phyloP scores from a whole-genome alignment of 2,888 invertebrate species.

The Melipona bicolor region DNA sequence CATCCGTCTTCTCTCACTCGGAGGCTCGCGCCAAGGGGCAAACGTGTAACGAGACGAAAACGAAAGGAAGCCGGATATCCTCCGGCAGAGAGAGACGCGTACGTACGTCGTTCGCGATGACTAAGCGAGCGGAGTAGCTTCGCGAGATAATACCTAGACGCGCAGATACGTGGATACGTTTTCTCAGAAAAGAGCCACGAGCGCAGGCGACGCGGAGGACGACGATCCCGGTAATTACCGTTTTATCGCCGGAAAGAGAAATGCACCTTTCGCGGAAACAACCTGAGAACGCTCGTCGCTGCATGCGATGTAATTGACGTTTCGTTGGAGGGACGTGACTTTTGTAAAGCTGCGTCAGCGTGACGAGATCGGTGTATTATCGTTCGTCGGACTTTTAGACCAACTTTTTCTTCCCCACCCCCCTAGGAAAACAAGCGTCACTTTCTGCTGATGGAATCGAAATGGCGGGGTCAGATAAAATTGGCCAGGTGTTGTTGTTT shows the following conservation, averaged over 20 bases:
- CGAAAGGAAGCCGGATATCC: constrained; percentile 25
- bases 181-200: neutral
- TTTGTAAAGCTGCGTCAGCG: neutral
- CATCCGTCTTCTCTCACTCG: constrained; percentile 2
- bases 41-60: constrained; percentile 35
- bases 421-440: neutral
- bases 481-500: neutral
- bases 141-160: neutral
- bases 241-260: constrained; percentile 22
- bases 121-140: neutral
- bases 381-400: neutral
- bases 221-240: neutral
- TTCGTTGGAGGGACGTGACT: neutral
- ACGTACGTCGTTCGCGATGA: neutral
- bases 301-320: constrained; percentile 5
- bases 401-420: neutral
- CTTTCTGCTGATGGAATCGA: neutral
- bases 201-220: neutral
- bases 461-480: neutral
- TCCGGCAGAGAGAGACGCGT: neutral
- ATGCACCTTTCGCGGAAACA: constrained; percentile 6
- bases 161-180: neutral
- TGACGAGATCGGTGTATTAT: neutral
- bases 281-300: neutral
- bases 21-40: neutral